Base-by-base conservation (phyloP, 2,113 vertebrate species). In the Gallinago paraguaiae region DNA sequence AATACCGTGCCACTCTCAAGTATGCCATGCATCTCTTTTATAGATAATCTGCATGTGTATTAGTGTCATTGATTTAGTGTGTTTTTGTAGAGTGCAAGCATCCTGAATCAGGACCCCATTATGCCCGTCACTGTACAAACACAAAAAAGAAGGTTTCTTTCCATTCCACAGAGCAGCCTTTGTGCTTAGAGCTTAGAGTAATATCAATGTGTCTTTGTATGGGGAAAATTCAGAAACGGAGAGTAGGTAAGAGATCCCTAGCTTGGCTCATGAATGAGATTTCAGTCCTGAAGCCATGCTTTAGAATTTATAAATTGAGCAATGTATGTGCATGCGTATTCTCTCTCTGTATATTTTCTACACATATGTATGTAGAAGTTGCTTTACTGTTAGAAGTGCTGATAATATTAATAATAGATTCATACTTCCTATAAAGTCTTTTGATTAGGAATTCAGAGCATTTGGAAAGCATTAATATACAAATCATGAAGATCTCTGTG, bases 181-280 rank as follows among this genome's bases (percentile, higher is more conserved):
- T 96, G 95, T 97, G 91, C 95, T 89, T 92, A 65, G 86, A 95
- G 96, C 96, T 95, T 91, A 95, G 92, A 82, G 92, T 94, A 92
- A 95, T 95, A 95, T 96, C 96, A 96, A 87, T 96, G 96, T 97
- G 91, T 96, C 92, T 95, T 96, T 97, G 95, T 96, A 94, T 93
- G 95, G 92, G 81, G 84, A 91, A 95, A 96, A 96, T 95, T 94
- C 92, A 96, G 93, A 95, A 94, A 93, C 6, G 9, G 82, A 72
- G 92, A 86, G 81, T 89, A 96, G 95, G 91, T 96, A 96, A 97
- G 86, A 93, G 96, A 96, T 96, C 95, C 74, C 77, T 92, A 81
- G 59, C 37, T 46, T 92, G 83, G 60, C 30, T 96, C 77, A 65
- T 91, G 92, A 95, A 93, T 94, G 90, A 92, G 80, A 94, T 95